A percentile compares a stretch with the other conserved stretches of the same genome.
phyloP scores from a whole-genome alignment of 2,113 vertebrate species.

The Petroica traversi region DNA sequence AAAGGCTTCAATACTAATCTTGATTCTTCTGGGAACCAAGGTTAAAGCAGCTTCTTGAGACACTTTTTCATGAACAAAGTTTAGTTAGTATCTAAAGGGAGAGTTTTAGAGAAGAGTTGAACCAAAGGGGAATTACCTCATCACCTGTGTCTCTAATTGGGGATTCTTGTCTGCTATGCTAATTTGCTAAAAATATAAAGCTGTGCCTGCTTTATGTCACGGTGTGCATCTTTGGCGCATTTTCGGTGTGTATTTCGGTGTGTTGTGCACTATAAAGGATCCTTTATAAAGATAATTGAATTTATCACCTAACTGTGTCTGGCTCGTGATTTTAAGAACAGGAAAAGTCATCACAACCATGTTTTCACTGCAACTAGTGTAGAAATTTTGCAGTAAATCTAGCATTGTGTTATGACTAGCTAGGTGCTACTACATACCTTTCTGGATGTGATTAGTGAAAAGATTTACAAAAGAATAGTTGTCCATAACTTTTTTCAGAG shows the following conservation, averaged over 20 bases:
- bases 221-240: fast-evolving
- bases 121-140: neutral
- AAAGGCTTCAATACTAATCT: neutral
- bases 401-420: neutral
- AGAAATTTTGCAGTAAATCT: neutral
- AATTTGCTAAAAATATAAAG: neutral
- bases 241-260: fast-evolving
- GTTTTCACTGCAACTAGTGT: neutral
- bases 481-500: neutral
- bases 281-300: neutral
- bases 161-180: neutral
- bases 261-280: neutral
- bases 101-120: neutral
- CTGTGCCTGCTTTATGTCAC: neutral
- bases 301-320: neutral
- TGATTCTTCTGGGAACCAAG: neutral
- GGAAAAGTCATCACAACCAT: neutral
- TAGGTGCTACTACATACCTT: neutral
- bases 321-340: neutral
- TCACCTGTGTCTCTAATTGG: neutral
- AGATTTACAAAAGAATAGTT: neutral
- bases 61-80: neutral
- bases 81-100: neutral
- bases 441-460: neutral
- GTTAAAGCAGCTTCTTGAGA: neutral